These are phyloP conservation scores for Marmota monax DNA, from an alignment of 2,113 vertebrate genomes.

Conservation along the genomic window DNA sequence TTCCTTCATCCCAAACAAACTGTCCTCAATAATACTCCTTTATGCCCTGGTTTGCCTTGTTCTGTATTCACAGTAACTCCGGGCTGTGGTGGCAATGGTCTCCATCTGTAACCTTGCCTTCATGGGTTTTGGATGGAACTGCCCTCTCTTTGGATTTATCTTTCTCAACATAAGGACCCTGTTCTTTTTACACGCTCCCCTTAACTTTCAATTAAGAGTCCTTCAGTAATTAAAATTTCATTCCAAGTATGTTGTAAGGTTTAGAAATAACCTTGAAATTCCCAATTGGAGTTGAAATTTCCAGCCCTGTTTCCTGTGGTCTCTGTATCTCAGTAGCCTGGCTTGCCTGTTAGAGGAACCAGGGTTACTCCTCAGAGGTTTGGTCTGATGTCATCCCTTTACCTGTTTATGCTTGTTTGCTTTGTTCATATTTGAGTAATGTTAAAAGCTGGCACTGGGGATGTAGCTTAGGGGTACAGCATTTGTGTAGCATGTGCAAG, in stretches of 20 bases:
- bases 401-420: neutral
- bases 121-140: accelerated
- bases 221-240: neutral
- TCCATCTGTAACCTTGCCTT: neutral
- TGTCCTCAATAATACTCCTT: neutral
- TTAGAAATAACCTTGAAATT: neutral
- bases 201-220: neutral
- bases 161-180: neutral
- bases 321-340: accelerated
- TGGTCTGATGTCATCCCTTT: neutral
- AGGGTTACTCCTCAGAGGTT: neutral
- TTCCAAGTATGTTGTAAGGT: neutral
- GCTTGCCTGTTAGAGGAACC: neutral
- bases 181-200: neutral
- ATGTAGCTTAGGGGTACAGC: neutral
- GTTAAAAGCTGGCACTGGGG: neutral
- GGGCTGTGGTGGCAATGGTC: neutral
- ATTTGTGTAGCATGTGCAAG: neutral
- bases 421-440: neutral
- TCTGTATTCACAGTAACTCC: neutral
- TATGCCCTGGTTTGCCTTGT: neutral
- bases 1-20: neutral
- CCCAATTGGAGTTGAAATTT: neutral
- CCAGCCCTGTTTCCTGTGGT: neutral
- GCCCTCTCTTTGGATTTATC: neutral